Evolutionary conservation across 2,888 invertebrate species (phyloP).

Genomic region (Listrodromus nycthemerus): DNA sequence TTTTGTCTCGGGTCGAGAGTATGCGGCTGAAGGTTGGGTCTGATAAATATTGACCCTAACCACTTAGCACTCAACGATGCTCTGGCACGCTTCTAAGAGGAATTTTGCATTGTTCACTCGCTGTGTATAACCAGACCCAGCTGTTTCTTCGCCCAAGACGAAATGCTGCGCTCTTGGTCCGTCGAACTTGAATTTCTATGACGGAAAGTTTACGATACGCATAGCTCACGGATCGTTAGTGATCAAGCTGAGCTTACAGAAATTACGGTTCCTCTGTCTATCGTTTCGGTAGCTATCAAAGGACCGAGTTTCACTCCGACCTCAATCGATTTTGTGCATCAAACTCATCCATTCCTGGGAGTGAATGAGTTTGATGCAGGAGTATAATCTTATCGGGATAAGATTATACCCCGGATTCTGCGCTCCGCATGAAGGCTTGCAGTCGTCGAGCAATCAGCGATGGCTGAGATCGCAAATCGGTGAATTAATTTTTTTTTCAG

Average conservation of each 20-base stretch:
- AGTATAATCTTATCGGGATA: too few species aligned
- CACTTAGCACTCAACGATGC: not conserved
- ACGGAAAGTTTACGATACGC: not conserved
- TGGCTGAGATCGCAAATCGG: not conserved
- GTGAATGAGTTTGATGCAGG: too few species aligned
- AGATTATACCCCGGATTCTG: not conserved
- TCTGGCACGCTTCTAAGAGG: too few species aligned
- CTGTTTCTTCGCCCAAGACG: not conserved
- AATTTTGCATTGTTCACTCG: not conserved
- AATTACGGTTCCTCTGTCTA: slow-evolving; percentile 5
- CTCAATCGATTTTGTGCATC: slow-evolving; percentile 27
- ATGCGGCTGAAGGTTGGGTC: too few species aligned
- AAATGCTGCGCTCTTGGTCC: not conserved
- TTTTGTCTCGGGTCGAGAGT: not conserved
- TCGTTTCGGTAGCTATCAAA: not conserved
- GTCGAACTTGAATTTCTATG: slow-evolving; percentile 23
- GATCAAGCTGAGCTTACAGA: slow-evolving; percentile 12
- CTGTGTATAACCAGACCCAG: slow-evolving; percentile 10
- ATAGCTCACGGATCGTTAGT: not conserved
- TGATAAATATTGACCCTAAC: too few species aligned
- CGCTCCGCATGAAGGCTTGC: not conserved
- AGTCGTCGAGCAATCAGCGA: not conserved
- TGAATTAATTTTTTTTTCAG: not conserved
- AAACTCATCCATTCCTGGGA: not conserved
- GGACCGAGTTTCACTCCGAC: slow-evolving; percentile 5